A percentile compares a stretch with the other conserved stretches of the same genome.
phyloP scores from a whole-genome alignment of 2,113 vertebrate species.

The Xenopus tropicalis region DNA sequence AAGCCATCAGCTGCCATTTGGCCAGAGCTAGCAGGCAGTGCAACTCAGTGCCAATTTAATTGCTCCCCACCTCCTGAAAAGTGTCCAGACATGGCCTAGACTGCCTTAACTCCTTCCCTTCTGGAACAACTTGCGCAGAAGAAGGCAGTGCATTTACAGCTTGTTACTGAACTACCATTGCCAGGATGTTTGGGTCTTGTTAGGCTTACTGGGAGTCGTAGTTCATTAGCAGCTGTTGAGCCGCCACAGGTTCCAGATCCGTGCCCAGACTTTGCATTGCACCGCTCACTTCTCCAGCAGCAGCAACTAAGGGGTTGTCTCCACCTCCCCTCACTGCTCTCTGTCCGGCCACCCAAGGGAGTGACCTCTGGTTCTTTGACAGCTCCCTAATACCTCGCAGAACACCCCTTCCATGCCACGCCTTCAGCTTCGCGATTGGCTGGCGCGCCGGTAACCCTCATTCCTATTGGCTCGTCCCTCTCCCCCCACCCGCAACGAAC shows the following conservation, averaged over 20 bases:
- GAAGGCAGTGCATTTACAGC: too few relatives aligned
- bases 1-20: slow-evolving; percentile 31
- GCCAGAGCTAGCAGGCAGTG: slow-evolving; percentile 20
- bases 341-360: slow-evolving; percentile 75
- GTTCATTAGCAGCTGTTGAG: neutral
- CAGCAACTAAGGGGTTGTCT: neutral
- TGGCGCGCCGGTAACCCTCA: slow-evolving; percentile 65
- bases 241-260: neutral
- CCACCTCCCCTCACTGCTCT: slow-evolving; percentile 61
- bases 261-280: neutral
- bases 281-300: slow-evolving; percentile 1
- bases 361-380: slow-evolving; percentile 96
- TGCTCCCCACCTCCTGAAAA: slow-evolving; percentile 19
- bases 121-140: neutral
- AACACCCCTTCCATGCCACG: slow-evolving; percentile 68
- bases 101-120: neutral
- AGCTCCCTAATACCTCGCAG: slow-evolving; percentile 93
- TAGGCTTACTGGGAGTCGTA: neutral
- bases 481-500: slow-evolving; percentile 74
- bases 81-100: neutral
- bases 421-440: slow-evolving; percentile 67
- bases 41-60: slow-evolving; percentile 41
- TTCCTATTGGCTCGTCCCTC: slow-evolving; percentile 73
- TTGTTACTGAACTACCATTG: too few relatives aligned
- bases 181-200: too few relatives aligned